Base-by-base conservation (phyloP, 2,113 vertebrate genomes). In the Rutilus rutilus region DNA sequence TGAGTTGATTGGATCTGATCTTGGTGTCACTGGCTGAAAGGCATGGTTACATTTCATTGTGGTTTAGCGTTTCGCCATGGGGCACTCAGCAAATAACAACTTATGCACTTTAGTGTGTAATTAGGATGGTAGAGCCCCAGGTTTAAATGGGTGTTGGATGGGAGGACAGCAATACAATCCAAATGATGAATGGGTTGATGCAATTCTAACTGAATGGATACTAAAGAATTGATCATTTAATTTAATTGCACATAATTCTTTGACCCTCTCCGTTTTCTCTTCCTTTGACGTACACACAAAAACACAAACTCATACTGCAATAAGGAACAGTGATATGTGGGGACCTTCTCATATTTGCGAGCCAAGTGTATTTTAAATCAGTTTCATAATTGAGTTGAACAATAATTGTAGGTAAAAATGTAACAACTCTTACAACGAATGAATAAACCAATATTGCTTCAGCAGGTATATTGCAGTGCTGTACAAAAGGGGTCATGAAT, bases 21-120 rank as follows among this genome's bases (percentile, higher is more conserved):
- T 60, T 75, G 54, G 67, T 80, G 86, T 84, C 57, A 25, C 50
- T 57, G 77, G 45, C 45, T 33, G 27, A 87, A 76, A 65, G 78
- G 74, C n/a, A 8, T 57, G 77, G 78, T 36, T 87, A 62, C 60
- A 75, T 88, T 83, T 89, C 59, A 78, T 90, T 88, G 87, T 36
- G 4, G 42, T 82, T 30, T 62, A 86, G 30, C 4, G 33, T 75
- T 88, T 75, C 39, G 73, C 80, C 12, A 23, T 39, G 64, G 74
- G 78, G 74, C 25, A 42, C 21, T 45, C 25, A 30, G 47, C 33
- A 77, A 83, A 82, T 80, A 23, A 59, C 50, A 82, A 57, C 62
- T n/a, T 9, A 25, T 42, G 59, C 54, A 39, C 67, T 87, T 83
- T 54, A 62, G 23, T 10, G 45, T 62, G 82, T 86, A 80, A 80